These are phyloP conservation scores for Lethenteron camtschaticum DNA, from an alignment of 2,113 vertebrate species.

Conservation along the genomic window DNA sequence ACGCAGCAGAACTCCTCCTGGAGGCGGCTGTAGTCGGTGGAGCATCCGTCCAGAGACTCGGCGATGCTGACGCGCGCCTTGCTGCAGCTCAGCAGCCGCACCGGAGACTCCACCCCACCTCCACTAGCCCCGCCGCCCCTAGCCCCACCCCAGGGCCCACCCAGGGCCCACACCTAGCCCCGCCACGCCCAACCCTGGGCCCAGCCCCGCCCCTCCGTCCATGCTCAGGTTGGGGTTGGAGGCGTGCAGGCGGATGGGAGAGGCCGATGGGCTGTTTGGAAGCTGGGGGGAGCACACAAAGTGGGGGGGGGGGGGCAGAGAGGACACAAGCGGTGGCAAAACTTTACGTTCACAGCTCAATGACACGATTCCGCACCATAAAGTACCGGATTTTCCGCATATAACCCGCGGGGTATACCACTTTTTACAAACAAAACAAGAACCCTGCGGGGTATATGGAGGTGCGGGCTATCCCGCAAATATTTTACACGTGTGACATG, in stretches of 20 bases:
- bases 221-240: constrained; percentile 94
- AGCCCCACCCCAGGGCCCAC: background rate
- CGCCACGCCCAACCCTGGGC: background rate
- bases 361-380: too few relatives aligned
- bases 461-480: too few relatives aligned
- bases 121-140: constrained; percentile 2
- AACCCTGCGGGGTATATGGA: too few relatives aligned
- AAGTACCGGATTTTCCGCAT: too few relatives aligned
- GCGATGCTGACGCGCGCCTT: constrained; percentile 34
- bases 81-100: too few relatives aligned
- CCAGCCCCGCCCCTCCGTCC: constrained; percentile 59
- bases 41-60: constrained; percentile 45
- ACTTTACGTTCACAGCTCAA: too few relatives aligned
- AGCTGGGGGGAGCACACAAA: constrained; percentile 29
- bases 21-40: constrained; percentile 76
- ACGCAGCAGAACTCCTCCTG: constrained; percentile 92
- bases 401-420: too few relatives aligned
- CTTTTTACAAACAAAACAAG: too few relatives aligned
- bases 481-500: too few relatives aligned
- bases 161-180: background rate
- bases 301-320: background rate
- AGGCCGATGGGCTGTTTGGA: constrained; percentile 70
- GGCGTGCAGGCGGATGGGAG: constrained; percentile 66
- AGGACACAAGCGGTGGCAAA: too few relatives aligned
- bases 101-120: background rate